Evolutionary conservation across 2,113 vertebrate species (phyloP), one percentile per base, ranked within the genome.

Genomic region (Morone saxatilis): DNA sequence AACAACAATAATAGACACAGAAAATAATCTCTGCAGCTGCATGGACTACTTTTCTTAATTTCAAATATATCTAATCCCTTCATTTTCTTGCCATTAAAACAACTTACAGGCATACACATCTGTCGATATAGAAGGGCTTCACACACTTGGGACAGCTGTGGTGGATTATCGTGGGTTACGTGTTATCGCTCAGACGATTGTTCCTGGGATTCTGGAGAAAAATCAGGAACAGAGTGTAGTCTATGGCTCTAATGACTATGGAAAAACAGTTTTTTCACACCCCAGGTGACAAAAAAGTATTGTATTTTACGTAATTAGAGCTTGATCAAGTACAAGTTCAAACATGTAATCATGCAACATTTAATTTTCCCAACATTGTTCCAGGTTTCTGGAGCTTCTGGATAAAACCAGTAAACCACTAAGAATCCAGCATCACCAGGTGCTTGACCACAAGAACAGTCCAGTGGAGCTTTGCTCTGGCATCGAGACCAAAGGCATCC

Each of bases 161-260:
- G 96, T 99, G 74, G 98, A 99, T 88, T 99, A 99, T 85, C 95
- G 97, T 0, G 97, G 98, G 1, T 96, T 98, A 91, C 96, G 98
- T 0, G 96, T 99, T 80, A 98, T 97, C 0, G 97, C 97, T 56
- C 98, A 99, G 91, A 97, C 97, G 0, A 97, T 99, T 67, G 96
- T 99, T 83, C 98, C 98, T 0, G 98, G 98, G 22, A 97, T 99
- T 91, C 91, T 99, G 88, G 98, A 99, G 83, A 95, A 96, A 76
- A 97, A 97, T 89, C 98, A 98, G 93, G 97, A 98, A 50, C 97
- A 99, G 91, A 97, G 95, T 0, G 96, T 99, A 19, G 95, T 98
- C 83, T 99, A 99, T 0, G 98, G 98, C 71, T 99, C 98, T 40
- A 97, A 96, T 81, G 98, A 99, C 95, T 97, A 98, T 48, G 98